These are phyloP conservation scores for Lacerta agilis DNA, from an alignment of 2,797 vertebrate genomes.

Conservation along the genomic window DNA sequence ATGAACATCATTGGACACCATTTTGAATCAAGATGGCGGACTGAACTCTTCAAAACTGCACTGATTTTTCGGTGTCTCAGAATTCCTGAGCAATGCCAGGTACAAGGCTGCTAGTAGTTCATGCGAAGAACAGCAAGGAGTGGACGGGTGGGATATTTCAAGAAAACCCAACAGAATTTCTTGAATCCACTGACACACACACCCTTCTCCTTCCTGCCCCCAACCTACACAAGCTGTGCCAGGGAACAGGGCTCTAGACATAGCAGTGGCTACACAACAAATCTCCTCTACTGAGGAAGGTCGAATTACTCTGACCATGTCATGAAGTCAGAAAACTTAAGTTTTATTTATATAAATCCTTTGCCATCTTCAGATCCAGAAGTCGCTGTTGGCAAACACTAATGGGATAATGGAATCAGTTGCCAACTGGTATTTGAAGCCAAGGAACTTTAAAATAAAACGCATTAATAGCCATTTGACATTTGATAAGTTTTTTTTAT, in stretches of 20 bases:
- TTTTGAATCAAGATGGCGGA: no score
- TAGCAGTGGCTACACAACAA: neutral
- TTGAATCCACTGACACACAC: neutral
- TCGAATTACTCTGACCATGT: neutral
- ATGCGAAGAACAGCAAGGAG: neutral
- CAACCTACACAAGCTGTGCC: neutral
- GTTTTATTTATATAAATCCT: slow-evolving; percentile 13
- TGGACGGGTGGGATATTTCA: no score
- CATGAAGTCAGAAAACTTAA: neutral
- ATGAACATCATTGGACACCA: no score
- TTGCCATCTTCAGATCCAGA: neutral
- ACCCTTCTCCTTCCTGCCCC: neutral
- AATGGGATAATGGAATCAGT: slow-evolving; percentile 33
- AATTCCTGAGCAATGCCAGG: no score
- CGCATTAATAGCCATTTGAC: slow-evolving; percentile 30
- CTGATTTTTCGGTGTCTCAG: no score
- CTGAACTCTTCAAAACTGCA: no score
- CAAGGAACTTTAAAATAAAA: slow-evolving; percentile 28
- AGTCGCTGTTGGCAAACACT: slow-evolving; percentile 38
- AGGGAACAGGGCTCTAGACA: no score
- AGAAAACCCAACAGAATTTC: no score
- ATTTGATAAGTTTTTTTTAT: slow-evolving; percentile 23
- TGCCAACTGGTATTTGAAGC: slow-evolving; percentile 50
- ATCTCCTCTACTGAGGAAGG: neutral
- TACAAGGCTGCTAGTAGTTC: no score